A percentile compares a stretch with the other conserved stretches of the same genome.
phyloP scores from a whole-genome alignment of 2,797 vertebrate genomes.

The Pangasius macronema region DNA sequence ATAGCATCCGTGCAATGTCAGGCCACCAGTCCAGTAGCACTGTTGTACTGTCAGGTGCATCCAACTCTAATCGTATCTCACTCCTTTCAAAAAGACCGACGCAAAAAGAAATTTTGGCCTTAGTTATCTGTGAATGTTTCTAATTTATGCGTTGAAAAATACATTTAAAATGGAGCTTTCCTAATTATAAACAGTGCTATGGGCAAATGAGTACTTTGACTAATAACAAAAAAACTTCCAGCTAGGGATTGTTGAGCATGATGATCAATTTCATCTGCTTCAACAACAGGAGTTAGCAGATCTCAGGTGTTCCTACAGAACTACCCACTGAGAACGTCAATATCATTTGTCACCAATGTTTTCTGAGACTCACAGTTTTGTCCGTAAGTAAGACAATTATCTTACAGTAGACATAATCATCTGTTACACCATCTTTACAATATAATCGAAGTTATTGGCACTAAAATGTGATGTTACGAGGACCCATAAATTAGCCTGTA shows the following conservation, averaged over 20 bases:
- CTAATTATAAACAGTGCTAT: conserved; percentile 1
- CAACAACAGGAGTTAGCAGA: conserved; percentile 18
- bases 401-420: too few species aligned
- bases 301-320: conserved; percentile 8
- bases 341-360: conserved; percentile 29
- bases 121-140: not conserved
- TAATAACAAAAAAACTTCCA: conserved; percentile 7
- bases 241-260: not conserved
- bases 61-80: not conserved
- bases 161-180: not conserved
- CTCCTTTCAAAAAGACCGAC: not conserved
- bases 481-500: not conserved
- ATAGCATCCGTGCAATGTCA: not conserved
- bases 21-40: conserved; percentile 1
- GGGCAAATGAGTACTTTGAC: not conserved
- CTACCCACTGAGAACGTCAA: conserved; percentile 37
- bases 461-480: not conserved
- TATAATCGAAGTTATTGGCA: too few species aligned
- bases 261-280: conserved; percentile 18
- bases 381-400: too few species aligned
- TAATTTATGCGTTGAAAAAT: not conserved
- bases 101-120: not conserved
- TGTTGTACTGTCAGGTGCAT: not conserved
- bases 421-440: too few species aligned
- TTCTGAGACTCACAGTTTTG: not conserved